These are phyloP conservation scores for Sebastes taczanowskii DNA, from an alignment of 2,797 vertebrate species.

Conservation along the genomic window DNA sequence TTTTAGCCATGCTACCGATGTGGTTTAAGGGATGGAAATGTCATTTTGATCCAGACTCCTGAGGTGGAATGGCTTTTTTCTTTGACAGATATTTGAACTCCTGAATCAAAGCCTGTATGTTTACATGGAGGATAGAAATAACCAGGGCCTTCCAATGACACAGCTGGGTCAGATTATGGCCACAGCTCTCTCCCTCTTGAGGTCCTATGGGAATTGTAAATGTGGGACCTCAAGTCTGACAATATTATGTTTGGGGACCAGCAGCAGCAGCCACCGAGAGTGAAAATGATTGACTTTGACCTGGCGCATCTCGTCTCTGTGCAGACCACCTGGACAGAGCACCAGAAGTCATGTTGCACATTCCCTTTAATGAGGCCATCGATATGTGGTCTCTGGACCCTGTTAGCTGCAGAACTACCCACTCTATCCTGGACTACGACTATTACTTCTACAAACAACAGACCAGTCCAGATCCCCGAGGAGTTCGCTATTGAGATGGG, in stretches of 20 bases:
- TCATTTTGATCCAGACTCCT: background rate
- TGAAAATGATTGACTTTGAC: background rate
- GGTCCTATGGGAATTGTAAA: background rate
- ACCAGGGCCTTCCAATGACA: background rate
- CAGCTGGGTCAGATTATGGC: background rate
- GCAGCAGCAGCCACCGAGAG: background rate
- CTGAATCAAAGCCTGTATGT: background rate
- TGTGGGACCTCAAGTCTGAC: background rate
- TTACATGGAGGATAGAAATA: background rate
- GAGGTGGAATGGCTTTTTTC: background rate
- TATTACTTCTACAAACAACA: background rate
- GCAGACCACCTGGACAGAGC: background rate
- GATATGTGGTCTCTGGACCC: background rate
- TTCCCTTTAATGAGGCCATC: background rate
- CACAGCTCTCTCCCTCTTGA: background rate
- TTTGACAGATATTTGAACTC: background rate
- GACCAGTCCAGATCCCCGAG: background rate
- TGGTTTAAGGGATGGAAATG: background rate
- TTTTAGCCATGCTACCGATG: accelerated
- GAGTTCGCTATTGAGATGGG: background rate
- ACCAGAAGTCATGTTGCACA: background rate
- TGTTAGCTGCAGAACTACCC: background rate
- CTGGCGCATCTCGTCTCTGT: background rate
- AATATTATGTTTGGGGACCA: background rate
- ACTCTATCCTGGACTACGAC: background rate